Conservation (phyloP, 2,888 invertebrate genomes). For the Ochropacha duplaris region DNA sequence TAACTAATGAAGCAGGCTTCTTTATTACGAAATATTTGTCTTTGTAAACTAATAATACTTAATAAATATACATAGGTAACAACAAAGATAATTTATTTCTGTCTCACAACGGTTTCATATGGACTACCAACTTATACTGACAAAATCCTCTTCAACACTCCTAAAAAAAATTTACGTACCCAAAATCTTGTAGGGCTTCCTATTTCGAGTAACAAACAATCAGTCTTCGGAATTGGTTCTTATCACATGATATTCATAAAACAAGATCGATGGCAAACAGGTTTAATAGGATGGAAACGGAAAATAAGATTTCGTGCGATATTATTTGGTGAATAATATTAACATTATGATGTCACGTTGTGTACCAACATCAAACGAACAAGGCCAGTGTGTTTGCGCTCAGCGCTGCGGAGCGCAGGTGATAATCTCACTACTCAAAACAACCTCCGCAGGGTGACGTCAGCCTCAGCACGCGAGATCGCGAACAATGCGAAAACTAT, state of each 20-base stretch:
- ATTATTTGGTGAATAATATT: slow-evolving; percentile 43
- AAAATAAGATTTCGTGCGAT: slow-evolving; percentile 26
- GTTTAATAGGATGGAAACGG: slow-evolving; percentile 17
- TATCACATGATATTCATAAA: background rate
- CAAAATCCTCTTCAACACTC: too few relatives aligned
- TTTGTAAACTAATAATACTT: background rate
- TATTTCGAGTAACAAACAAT: background rate
- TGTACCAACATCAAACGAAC: slow-evolving; percentile 58
- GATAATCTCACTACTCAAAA: slow-evolving; percentile 64
- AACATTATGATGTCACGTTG: slow-evolving; percentile 70
- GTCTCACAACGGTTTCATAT: too few relatives aligned
- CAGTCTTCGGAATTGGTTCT: background rate
- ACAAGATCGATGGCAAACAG: background rate
- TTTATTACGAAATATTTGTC: background rate
- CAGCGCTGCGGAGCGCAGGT: slow-evolving; percentile 36
- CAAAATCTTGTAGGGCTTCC: background rate
- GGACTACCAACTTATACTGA: too few relatives aligned
- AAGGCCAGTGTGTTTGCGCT: slow-evolving; percentile 60
- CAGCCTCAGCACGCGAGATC: slow-evolving; percentile 44
- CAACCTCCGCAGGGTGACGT: slow-evolving; percentile 63
- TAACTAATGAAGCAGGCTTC: background rate
- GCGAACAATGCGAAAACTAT: slow-evolving; percentile 19
- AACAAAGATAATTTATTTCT: too few relatives aligned
- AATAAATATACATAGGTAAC: too few relatives aligned
- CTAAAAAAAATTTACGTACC: background rate